phyloP scores from a whole-genome alignment of 2,113 vertebrate species.

The Saguinus midas region DNA sequence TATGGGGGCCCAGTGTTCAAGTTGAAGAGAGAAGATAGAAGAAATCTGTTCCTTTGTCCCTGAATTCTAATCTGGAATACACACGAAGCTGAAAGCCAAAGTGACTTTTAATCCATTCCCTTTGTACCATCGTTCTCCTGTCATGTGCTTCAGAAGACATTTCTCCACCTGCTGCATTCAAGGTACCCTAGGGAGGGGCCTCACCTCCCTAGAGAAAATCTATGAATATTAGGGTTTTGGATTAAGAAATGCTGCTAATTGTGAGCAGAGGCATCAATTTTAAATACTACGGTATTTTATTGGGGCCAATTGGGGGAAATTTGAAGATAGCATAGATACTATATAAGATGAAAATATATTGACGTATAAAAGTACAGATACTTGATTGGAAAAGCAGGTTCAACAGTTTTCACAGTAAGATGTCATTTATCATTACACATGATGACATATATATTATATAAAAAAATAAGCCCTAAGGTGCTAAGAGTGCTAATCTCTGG shows the following conservation, averaged over 20 bases:
- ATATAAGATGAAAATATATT: neutral
- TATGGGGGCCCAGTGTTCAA: neutral
- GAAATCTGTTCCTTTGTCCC: neutral
- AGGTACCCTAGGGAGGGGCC: neutral
- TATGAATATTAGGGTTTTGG: neutral
- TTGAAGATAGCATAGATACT: neutral
- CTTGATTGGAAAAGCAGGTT: neutral
- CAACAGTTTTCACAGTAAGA: neutral
- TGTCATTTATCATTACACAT: neutral
- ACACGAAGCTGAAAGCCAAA: neutral
- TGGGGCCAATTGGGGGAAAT: neutral
- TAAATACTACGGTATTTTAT: neutral
- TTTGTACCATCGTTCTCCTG: neutral
- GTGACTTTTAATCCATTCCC: neutral
- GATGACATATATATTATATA: neutral
- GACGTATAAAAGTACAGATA: neutral
- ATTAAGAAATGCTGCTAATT: neutral
- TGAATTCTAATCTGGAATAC: neutral
- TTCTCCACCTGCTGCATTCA: neutral
- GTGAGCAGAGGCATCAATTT: neutral
- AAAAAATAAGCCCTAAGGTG: neutral
- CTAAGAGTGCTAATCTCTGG: neutral
- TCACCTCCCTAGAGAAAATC: conserved; percentile 23
- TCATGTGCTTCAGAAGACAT: neutral
- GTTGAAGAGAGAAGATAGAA: neutral